Conservation (phyloP, 2,888 invertebrate genomes). For the Neoaliturus tenellus region DNA sequence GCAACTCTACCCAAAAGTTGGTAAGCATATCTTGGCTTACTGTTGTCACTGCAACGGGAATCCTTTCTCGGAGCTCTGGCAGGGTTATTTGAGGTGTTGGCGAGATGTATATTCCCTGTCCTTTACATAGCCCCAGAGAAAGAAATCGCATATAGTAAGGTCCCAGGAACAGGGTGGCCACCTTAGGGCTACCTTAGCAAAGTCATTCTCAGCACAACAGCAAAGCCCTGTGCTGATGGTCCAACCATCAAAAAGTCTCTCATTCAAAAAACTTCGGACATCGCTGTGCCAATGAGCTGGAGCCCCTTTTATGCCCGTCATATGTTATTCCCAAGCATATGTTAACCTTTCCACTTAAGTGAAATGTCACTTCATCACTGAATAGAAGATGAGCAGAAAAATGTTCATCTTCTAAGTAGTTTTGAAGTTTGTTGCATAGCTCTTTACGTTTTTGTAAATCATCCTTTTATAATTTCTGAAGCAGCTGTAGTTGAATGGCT, state of each 20-base stretch:
- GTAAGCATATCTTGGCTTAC: not conserved
- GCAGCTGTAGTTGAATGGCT: not conserved
- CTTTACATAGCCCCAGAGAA: slow-evolving; percentile 18
- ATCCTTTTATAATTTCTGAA: slow-evolving; percentile 9
- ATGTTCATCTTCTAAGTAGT: not conserved
- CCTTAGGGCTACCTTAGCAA: not conserved
- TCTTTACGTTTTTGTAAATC: slow-evolving; percentile 22
- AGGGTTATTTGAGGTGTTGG: slow-evolving; percentile 11
- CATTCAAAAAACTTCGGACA: too few relatives aligned
- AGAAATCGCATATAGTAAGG: slow-evolving; percentile 17
- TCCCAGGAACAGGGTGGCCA: slow-evolving; percentile 6
- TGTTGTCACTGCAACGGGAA: slow-evolving; percentile 17
- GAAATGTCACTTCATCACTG: not conserved
- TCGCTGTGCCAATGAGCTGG: not conserved
- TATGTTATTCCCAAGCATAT: too few relatives aligned
- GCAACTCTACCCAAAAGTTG: not conserved
- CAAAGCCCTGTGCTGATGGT: too few relatives aligned
- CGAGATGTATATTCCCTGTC: slow-evolving; percentile 14
- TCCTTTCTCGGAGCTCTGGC: not conserved
- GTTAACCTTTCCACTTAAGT: slow-evolving; percentile 9
- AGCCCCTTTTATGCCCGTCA: too few relatives aligned
- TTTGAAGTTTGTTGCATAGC: slow-evolving; percentile 4
- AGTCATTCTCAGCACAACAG: not conserved
- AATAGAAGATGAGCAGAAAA: slow-evolving; percentile 13
- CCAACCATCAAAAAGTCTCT: not conserved